phyloP scores from a whole-genome alignment of 2,888 invertebrate species.

The Scrobipalpa costella region DNA sequence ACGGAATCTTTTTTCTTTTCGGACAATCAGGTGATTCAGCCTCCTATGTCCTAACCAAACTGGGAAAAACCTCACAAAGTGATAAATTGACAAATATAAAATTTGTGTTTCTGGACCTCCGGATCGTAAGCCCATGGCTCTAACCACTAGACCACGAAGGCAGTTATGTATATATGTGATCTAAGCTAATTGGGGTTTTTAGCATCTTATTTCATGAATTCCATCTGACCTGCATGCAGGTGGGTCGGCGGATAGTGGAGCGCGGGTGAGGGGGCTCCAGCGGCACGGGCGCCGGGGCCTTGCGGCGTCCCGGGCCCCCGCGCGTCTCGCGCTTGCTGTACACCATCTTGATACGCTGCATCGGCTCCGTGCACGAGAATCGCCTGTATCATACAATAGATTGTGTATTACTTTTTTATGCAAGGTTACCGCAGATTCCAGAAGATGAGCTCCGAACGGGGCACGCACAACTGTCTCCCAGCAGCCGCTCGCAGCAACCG shows the following conservation, averaged over 20 bases:
- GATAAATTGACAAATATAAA: too few species aligned
- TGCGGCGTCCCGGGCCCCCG: conserved; percentile 37
- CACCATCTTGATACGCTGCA: conserved; percentile 79
- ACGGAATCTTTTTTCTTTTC: too few species aligned
- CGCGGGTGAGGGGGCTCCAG: conserved; percentile 39
- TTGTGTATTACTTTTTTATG: too few species aligned
- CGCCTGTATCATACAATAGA: conserved; percentile 46
- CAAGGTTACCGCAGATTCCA: conserved; percentile 87
- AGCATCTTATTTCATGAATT: too few species aligned
- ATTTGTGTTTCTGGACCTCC: too few species aligned
- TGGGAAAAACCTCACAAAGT: too few species aligned
- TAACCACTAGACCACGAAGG: too few species aligned
- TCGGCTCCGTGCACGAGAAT: conserved; percentile 80
- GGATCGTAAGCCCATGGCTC: too few species aligned
- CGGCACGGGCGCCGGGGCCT: conserved; percentile 38
- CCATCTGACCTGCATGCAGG: conserved; percentile 13
- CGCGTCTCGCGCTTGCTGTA: conserved; percentile 65
- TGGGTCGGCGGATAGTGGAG: conserved; percentile 18
- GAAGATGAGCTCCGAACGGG: conserved; percentile 86
- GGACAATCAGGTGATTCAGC: too few species aligned
- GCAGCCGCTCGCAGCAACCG: conserved; percentile 64
- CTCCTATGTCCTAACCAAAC: too few species aligned
- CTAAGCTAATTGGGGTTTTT: too few species aligned
- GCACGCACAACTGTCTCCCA: conserved; percentile 85
- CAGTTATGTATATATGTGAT: too few species aligned